Conservation (phyloP, 2,113 vertebrate genomes). For the Falcunculus frontatus region DNA sequence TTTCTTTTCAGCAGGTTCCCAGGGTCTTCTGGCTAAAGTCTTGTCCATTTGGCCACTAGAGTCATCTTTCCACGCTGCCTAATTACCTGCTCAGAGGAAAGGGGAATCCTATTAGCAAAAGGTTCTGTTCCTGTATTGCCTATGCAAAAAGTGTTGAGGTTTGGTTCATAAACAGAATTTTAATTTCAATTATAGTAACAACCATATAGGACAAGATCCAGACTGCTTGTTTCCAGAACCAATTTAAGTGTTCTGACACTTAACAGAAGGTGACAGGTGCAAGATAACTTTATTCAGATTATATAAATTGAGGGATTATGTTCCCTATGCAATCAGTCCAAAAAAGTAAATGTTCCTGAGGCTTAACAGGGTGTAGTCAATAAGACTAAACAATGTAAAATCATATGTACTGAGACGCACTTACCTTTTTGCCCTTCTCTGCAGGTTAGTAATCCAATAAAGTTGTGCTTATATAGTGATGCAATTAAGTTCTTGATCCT, state of each 20-base stretch:
- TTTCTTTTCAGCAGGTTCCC: not conserved
- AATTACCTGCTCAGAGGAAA: not conserved
- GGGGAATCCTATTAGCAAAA: not conserved
- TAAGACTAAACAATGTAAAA: not conserved
- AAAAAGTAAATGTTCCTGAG: not conserved
- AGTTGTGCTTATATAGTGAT: not conserved
- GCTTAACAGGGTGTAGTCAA: not conserved
- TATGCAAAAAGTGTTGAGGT: not conserved
- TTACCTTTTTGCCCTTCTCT: not conserved
- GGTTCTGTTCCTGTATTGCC: not conserved
- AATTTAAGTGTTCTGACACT: not conserved
- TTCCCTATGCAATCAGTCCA: not conserved
- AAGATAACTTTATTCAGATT: not conserved
- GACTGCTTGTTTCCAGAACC: not conserved
- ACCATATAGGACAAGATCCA: not conserved
- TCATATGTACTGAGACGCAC: not conserved
- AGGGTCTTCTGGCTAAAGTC: not conserved
- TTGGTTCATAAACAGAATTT: not conserved
- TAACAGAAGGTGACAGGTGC: not conserved
- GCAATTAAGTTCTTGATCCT: conserved; percentile 31
- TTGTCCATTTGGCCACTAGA: not conserved
- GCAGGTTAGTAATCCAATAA: not conserved
- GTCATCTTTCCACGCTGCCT: fast-evolving
- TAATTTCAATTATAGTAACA: not conserved
- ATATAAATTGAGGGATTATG: not conserved